These are phyloP conservation scores for Ptychoptera contaminata DNA, from an alignment of 2,888 invertebrate species.

Conservation along the genomic window DNA sequence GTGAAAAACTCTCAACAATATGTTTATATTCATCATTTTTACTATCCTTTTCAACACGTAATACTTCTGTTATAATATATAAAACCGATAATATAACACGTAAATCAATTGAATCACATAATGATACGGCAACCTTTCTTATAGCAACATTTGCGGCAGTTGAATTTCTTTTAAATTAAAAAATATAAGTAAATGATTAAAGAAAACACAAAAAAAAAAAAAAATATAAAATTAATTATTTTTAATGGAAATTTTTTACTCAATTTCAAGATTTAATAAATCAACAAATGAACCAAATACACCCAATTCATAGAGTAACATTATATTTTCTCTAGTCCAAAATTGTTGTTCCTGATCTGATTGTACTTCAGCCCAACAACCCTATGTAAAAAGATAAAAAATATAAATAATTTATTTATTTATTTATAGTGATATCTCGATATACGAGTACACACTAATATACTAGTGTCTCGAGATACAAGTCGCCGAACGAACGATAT, in stretches of 20 bases:
- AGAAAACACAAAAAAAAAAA: not conserved
- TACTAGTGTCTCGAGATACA: no score
- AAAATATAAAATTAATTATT: constrained; percentile 12
- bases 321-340: constrained; percentile 70
- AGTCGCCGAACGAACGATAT: no score
- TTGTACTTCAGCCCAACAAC: constrained; percentile 87
- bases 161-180: constrained; percentile 35
- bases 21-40: constrained; percentile 30
- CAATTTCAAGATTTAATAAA: constrained; percentile 87
- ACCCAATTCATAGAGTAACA: constrained; percentile 77
- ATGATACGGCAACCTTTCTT: constrained; percentile 60
- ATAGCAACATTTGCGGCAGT: constrained; percentile 55
- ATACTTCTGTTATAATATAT: constrained; percentile 90
- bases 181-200: constrained; percentile 2
- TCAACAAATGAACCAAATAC: constrained; percentile 82
- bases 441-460: no score
- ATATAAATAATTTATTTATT: not conserved
- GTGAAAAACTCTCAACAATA: constrained; percentile 38
- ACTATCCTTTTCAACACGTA: constrained; percentile 49
- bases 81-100: constrained; percentile 84
- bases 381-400: constrained; percentile 24
- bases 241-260: constrained; percentile 34
- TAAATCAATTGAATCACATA: constrained; percentile 83
- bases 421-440: no score
- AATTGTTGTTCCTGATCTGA: constrained; percentile 79